Percentiles rank a stretch among this genome's conserved stretches.
phyloP scores from a whole-genome alignment of 2,797 vertebrate species.

The Poecilia gillii region DNA sequence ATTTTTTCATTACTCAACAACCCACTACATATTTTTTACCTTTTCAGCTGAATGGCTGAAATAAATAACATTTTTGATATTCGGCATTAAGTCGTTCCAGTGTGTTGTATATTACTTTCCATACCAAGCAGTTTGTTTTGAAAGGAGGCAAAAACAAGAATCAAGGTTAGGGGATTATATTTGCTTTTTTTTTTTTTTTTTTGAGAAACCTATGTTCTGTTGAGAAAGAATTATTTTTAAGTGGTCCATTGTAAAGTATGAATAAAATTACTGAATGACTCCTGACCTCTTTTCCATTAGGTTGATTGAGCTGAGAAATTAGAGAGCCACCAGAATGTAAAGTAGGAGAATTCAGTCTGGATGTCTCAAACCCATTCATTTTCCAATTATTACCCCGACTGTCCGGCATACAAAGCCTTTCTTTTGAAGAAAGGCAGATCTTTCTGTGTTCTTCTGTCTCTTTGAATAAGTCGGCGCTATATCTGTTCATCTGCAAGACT shows the following conservation, averaged over 20 bases:
- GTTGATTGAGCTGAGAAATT: slow-evolving; percentile 43
- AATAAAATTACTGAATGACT: slow-evolving; percentile 31
- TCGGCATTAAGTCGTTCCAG: background rate
- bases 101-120: background rate
- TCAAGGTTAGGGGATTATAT: background rate
- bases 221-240: slow-evolving; percentile 4
- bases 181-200: background rate
- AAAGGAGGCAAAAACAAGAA: background rate
- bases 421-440: background rate
- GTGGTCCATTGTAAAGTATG: slow-evolving; percentile 16
- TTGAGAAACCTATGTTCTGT: background rate
- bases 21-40: background rate
- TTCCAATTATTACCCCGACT: slow-evolving; percentile 28
- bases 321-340: slow-evolving; percentile 21
- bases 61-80: background rate
- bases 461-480: slow-evolving; percentile 13
- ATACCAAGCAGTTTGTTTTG: background rate
- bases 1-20: background rate
- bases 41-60: background rate
- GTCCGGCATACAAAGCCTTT: slow-evolving; percentile 27
- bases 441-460: background rate
- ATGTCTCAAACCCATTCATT: slow-evolving; percentile 30
- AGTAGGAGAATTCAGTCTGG: slow-evolving; percentile 33
- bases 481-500: slow-evolving; percentile 31
- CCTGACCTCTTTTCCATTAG: slow-evolving; percentile 27